phyloP scores from a whole-genome alignment of 2,797 vertebrate genomes.

The Chiloscyllium punctatum region DNA sequence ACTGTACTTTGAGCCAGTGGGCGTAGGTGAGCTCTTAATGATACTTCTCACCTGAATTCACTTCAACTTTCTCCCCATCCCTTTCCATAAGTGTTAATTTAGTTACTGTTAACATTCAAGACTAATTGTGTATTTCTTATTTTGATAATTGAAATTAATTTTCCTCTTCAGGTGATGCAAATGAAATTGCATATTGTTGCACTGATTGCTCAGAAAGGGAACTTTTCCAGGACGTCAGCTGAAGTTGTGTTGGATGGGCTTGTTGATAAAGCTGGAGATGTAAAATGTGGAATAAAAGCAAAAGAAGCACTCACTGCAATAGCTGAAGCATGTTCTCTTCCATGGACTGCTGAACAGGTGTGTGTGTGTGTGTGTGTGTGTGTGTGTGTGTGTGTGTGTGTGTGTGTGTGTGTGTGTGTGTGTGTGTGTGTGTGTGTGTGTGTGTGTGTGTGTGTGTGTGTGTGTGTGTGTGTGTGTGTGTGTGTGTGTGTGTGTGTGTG shows the following conservation, averaged over 20 bases:
- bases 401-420: no score
- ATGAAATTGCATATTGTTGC: slow-evolving; percentile 89
- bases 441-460: no score
- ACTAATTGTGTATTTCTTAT: not conserved
- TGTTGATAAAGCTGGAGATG: slow-evolving; percentile 90
- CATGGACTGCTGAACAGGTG: slow-evolving; percentile 96
- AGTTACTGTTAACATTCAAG: not conserved
- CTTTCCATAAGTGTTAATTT: not conserved
- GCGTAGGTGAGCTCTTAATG: no score
- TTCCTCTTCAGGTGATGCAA: slow-evolving; percentile 81
- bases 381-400: no score
- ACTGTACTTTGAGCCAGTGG: no score
- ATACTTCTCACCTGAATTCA: no score
- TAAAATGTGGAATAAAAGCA: slow-evolving; percentile 90
- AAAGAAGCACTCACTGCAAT: slow-evolving; percentile 89
- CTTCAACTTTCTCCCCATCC: no score
- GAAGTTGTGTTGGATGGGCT: slow-evolving; percentile 82
- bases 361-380: slow-evolving; percentile 42
- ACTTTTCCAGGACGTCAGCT: slow-evolving; percentile 91
- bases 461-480: no score
- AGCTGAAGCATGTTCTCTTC: slow-evolving; percentile 77
- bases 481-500: no score
- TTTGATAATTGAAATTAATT: not conserved
- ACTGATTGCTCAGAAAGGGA: slow-evolving; percentile 80
- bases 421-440: no score